Evolutionary conservation across 92 coral and sea anemone genomes (phyloP), one percentile per base, ranked within the genome.

Genomic region (Anthopleura xanthogrammica): DNA sequence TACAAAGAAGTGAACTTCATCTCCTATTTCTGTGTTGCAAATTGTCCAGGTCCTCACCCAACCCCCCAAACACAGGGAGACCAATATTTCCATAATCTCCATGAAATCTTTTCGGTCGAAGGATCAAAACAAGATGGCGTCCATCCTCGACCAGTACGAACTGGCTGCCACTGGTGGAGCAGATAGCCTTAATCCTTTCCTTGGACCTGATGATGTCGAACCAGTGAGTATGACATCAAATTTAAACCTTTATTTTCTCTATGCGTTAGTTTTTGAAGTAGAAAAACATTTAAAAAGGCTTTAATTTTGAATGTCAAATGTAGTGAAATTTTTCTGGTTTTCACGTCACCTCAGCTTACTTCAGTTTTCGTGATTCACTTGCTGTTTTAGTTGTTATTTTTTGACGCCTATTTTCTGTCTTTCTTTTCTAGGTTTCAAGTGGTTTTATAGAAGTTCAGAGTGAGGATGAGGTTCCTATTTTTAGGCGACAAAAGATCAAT

Each of bases 101-200:
- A n/a, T n/a, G n/a, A n/a, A n/a, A n/a, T n/a, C n/a, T n/a, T n/a
- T 46, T 5, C 50, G 50, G 50, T 46, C 4, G 7, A 46, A 46
- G 50, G 50, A 46, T 46, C 50, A 46, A 72, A 48, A 41, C 95
- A 96, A 94, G 78, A 96, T 96, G 99, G 99, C 98, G 86, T 96
- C 99, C 92, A 90, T 96, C 16, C 87, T 96, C 10, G 99, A 96
- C 76, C 99, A 96, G 85, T 96, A 96, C 88, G 89, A 92, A 64
- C 88, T 57, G 64, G 99, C 95, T 41, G 86, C 90, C 12, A 87
- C 81, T 12, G 91, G 91, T 22, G 65, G 77, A 40, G 50, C 50
- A 76, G 90, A 87, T 23, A 87, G 89, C 64, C 80, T 92, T 54
- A 96, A 90, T 86, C 94, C 96, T 42, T 93, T 90, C 57, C 81